Evolutionary conservation across 2,888 invertebrate genomes (phyloP), one percentile per base, ranked within the genome.

Genomic region (Homarus gammarus): DNA sequence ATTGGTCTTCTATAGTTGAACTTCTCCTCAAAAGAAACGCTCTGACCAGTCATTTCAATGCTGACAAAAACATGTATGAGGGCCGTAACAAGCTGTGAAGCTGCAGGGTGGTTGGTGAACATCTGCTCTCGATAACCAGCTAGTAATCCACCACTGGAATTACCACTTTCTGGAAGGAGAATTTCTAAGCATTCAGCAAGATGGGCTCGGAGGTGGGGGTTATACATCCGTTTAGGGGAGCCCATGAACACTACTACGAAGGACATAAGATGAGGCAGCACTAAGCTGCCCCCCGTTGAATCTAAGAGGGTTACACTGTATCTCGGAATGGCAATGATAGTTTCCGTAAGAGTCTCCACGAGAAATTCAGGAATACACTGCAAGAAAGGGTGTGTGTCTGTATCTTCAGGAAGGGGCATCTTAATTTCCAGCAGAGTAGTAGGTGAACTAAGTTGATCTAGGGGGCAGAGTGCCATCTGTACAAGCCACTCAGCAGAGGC

Each of bases 21-120:
- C 94, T 99, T 99, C 94, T 99, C 98, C 93, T 99, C 99, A 93
- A 99, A 99, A 93, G 97, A 97, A 33, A 99, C 98, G 93, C 97
- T 97, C 93, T 98, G 97, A 0, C 99, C 99, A 0, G 98, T 98
- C 97, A 98, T 97, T 95, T 99, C 99, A 91, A 99, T 99, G 92
- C 97, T 97, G n/a, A 99, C 98, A 94, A 99, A 99, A 12, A 99
- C 98, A 93, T 97, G 96, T 87, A 99, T 94, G 44, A 99, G 94
- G 93, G 96, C 97, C 73, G 96, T 95, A 18, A 97, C 96, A 89
- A 99, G 95, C 95, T 98, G 93, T 10, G 79, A 31, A 49, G 91
- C 75, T 22, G 93, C 95, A 36, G 83, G 90, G 73, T 86, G 92
- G 36, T 85, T 64, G 78, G 95, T 95, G 93, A 98, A 94, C 77